These are phyloP conservation scores for Bombylius discolor DNA, from an alignment of 2,888 invertebrate species.

Conservation along the genomic window DNA sequence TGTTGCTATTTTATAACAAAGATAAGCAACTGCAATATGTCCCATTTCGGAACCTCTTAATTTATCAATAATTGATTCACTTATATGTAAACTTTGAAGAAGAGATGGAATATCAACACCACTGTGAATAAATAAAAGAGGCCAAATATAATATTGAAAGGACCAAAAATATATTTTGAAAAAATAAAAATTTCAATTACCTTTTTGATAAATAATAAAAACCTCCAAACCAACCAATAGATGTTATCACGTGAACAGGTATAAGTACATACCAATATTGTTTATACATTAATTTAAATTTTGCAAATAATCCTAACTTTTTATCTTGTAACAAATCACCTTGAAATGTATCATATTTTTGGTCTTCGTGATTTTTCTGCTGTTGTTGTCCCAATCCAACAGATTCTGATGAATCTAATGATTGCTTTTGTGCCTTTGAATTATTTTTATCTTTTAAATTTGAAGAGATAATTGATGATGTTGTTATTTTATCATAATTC, in stretches of 20 bases:
- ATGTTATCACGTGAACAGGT: constrained; percentile 85
- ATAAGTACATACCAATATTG: constrained; percentile 95
- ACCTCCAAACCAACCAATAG: constrained; percentile 72
- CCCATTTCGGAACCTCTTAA: constrained; percentile 72
- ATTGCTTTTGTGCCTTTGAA: no score
- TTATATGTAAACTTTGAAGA: constrained; percentile 62
- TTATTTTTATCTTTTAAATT: no score
- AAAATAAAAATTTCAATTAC: constrained; percentile 37
- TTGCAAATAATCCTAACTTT: constrained; percentile 56
- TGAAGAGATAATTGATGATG: no score
- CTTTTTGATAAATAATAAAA: constrained; percentile 79
- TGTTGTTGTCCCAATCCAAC: no score
- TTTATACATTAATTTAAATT: constrained; percentile 82
- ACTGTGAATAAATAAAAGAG: constrained; percentile 40
- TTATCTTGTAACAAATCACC: constrained; percentile 9
- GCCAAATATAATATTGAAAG: neutral
- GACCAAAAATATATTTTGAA: neutral
- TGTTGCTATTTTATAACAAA: constrained; percentile 85
- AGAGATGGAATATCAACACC: constrained; percentile 79
- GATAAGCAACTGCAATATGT: constrained; percentile 77
- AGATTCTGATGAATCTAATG: no score
- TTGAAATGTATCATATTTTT: no score
- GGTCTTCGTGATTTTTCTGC: no score
- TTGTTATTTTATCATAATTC: no score
- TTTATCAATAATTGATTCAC: constrained; percentile 63